Evolutionary conservation across 1,140 invertebrate genomes (phyloP).

Genomic region (Pseudobourletiella spinata): DNA sequence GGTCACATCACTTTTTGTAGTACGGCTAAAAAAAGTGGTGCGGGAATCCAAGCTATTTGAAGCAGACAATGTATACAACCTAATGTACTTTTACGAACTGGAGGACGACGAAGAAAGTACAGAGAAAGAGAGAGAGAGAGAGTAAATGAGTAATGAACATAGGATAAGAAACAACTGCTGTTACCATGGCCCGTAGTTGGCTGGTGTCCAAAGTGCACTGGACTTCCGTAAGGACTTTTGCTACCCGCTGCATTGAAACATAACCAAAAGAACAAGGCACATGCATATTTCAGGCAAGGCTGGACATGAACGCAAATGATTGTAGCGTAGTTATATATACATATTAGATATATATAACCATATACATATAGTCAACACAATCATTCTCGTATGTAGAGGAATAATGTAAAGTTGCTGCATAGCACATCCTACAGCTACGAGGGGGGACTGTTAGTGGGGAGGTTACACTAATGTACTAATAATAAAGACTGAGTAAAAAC

Average conservation of each 20-base stretch:
- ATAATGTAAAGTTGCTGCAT: no score
- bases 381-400: no score
- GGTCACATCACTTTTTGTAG: no score
- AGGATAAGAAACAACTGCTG: background rate
- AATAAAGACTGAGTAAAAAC: background rate
- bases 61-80: background rate
- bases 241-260: background rate
- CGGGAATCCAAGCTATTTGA: background rate
- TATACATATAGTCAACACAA: no score
- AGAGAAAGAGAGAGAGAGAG: no score
- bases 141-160: background rate
- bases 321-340: background rate
- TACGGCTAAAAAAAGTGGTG: no score
- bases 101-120: no score
- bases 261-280: background rate
- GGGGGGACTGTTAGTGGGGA: no score
- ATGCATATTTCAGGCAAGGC: background rate
- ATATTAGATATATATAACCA: no score
- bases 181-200: background rate
- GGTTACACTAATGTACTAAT: no score
- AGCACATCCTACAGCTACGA: no score
- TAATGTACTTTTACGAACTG: background rate
- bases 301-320: background rate
- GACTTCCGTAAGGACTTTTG: slow-evolving; percentile 1
- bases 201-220: background rate